phyloP scores from a whole-genome alignment of 1,140 invertebrate species.

The Drosophila carrolli region DNA sequence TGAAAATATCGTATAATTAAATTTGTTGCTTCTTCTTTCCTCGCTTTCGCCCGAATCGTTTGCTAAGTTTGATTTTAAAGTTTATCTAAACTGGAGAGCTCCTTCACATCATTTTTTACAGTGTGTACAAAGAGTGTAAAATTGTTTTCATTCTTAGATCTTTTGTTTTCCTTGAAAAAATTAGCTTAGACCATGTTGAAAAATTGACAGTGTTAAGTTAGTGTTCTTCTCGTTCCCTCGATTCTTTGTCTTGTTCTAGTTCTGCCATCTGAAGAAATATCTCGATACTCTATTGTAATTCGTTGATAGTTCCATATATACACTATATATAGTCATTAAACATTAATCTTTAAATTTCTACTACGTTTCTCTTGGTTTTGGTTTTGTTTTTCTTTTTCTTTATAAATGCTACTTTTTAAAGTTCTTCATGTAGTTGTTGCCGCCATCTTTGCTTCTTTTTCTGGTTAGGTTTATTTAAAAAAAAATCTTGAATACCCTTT shows the following conservation, averaged over 20 bases:
- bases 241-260: constrained; percentile 18
- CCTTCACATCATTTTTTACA: constrained; percentile 26
- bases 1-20: constrained; percentile 79
- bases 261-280: constrained; percentile 40
- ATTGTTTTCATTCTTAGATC: constrained; percentile 37
- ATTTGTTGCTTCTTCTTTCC: constrained; percentile 47
- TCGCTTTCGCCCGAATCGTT: constrained; percentile 35
- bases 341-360: constrained; percentile 52
- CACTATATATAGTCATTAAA: constrained; percentile 51
- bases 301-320: constrained; percentile 77
- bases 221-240: constrained; percentile 25
- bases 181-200: constrained; percentile 64
- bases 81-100: constrained; percentile 73
- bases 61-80: constrained; percentile 74
- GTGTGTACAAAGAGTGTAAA: constrained; percentile 77
- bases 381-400: constrained; percentile 15
- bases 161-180: constrained; percentile 34
- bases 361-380: constrained; percentile 20
- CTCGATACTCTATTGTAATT: constrained; percentile 69
- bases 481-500: constrained; percentile 32
- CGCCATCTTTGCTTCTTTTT: constrained; percentile 7
- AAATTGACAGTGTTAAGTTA: constrained; percentile 75
- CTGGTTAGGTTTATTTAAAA: constrained; percentile 22
- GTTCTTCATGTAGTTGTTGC: constrained; percentile 47
- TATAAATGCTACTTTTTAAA: constrained; percentile 77